Conservation (phyloP, 2,888 invertebrate genomes). For the Lepas anatifera region DNA sequence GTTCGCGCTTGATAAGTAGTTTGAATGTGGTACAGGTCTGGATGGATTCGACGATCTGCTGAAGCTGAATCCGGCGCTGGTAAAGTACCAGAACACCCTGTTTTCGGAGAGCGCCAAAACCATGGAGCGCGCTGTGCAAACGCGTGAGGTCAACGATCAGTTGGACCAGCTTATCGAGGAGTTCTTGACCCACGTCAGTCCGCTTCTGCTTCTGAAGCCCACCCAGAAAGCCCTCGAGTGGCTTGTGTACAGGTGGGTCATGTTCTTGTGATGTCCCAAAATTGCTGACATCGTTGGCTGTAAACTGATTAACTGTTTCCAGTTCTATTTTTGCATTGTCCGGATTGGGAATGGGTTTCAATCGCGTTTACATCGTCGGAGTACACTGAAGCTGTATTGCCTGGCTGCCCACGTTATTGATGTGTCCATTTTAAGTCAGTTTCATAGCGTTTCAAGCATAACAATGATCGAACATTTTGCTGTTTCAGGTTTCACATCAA, state of each 20-base stretch:
- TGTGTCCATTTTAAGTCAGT: too few relatives aligned
- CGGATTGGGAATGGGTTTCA: too few relatives aligned
- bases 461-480: too few relatives aligned
- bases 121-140: slow-evolving; percentile 68
- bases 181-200: slow-evolving; percentile 69
- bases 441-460: too few relatives aligned
- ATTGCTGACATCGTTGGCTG: too few relatives aligned
- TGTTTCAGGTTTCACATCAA: slow-evolving; percentile 65
- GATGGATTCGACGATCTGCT: slow-evolving; percentile 74
- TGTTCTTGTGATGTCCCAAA: slow-evolving; percentile 18
- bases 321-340: too few relatives aligned
- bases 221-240: slow-evolving; percentile 90
- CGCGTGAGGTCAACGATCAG: slow-evolving; percentile 56
- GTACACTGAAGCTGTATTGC: too few relatives aligned
- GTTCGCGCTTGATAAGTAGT: too few relatives aligned
- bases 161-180: slow-evolving; percentile 60
- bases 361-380: too few relatives aligned
- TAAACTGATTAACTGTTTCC: too few relatives aligned
- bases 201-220: slow-evolving; percentile 71
- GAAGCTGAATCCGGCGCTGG: slow-evolving; percentile 56
- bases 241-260: slow-evolving; percentile 57
- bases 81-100: slow-evolving; percentile 56
- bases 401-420: too few relatives aligned
- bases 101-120: slow-evolving; percentile 63
- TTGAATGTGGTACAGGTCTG: slow-evolving; percentile 43